These are phyloP conservation scores for Vulpes vulpes DNA, from an alignment of 2,113 vertebrate genomes.

Conservation along the genomic window DNA sequence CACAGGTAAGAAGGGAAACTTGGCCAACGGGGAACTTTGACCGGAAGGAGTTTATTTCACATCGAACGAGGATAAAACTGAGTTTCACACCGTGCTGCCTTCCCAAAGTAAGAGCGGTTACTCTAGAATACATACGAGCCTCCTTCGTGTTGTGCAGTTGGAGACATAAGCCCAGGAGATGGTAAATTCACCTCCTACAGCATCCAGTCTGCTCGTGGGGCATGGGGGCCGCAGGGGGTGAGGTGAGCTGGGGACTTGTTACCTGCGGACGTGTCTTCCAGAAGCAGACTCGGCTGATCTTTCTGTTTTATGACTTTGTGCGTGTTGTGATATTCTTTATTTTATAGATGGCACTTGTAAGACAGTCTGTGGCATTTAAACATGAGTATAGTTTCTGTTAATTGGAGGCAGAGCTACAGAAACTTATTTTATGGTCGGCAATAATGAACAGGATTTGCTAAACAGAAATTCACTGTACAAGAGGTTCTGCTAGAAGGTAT, in stretches of 20 bases:
- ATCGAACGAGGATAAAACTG: not conserved
- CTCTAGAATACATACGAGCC: not conserved
- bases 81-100: accelerated
- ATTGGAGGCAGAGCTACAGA: slow-evolving; percentile 18
- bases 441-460: slow-evolving; percentile 31
- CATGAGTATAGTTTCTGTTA: slow-evolving; percentile 28
- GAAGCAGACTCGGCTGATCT: not conserved
- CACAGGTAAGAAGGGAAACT: slow-evolving; percentile 90
- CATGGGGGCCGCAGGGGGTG: accelerated
- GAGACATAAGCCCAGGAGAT: not conserved
- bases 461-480: slow-evolving; percentile 23
- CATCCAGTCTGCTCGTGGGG: no score
- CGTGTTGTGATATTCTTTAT: not conserved
- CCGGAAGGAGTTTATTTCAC: not conserved
- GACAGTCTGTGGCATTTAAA: slow-evolving; percentile 51
- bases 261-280: not conserved
- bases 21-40: accelerated
- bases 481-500: slow-evolving; percentile 56
- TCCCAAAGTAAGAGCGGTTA: not conserved
- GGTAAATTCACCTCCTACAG: not conserved
- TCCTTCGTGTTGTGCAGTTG: not conserved
- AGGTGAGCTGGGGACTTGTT: not conserved
- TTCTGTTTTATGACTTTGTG: not conserved
- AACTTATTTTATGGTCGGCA: slow-evolving; percentile 27
- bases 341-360: slow-evolving; percentile 21